Base-by-base conservation (phyloP, 1,140 invertebrate genomes). In the Yoshiicerus persimilis region DNA sequence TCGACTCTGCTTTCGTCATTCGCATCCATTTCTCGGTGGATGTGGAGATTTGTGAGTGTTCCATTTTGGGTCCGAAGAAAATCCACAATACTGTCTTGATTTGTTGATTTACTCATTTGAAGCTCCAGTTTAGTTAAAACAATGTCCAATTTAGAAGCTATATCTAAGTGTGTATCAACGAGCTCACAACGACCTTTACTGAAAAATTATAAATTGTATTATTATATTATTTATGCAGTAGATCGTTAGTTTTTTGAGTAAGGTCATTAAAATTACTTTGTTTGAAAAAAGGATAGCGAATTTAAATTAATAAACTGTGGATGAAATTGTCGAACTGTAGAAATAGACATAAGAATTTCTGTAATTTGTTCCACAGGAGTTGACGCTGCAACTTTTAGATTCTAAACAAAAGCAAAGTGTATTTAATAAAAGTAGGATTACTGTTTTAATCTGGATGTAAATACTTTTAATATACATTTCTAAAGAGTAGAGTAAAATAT, bases 371-470 rank as follows among this genome's bases (percentile, higher is more conserved):
- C 80, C 4, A 34, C 56, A 32, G 80, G 39, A 23, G 87, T 88
- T 38, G 87, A 83, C 9, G 38, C 80, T 10, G 80, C 87, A 30
- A 88, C 30, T 36, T 88, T 84, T 11, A 88, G 80, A 23, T 34
- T n/a, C 87, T 88, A 34, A 6, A 20, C 32, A 34, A 34, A 8
- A n/a, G n/a, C n/a, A n/a, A n/a, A n/a, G n/a, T n/a, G n/a, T n/a
- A n/a, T n/a, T n/a, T n/a, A n/a, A n/a, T 85, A 41, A 8, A 41
- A 41, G 6, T 41, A 8, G 39, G 13, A 8, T 41, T 41, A 13
- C 39, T 41, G n/a, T n/a, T n/a, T n/a, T n/a, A n/a, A n/a, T n/a
- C n/a, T n/a, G n/a, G n/a, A n/a, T n/a, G n/a, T n/a, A n/a, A n/a
- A n/a, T n/a, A n/a, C n/a, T n/a, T n/a, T n/a, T n/a, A n/a, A n/a